phyloP scores from a whole-genome alignment of 2,888 invertebrate genomes.

The Drosophila affinis region DNA sequence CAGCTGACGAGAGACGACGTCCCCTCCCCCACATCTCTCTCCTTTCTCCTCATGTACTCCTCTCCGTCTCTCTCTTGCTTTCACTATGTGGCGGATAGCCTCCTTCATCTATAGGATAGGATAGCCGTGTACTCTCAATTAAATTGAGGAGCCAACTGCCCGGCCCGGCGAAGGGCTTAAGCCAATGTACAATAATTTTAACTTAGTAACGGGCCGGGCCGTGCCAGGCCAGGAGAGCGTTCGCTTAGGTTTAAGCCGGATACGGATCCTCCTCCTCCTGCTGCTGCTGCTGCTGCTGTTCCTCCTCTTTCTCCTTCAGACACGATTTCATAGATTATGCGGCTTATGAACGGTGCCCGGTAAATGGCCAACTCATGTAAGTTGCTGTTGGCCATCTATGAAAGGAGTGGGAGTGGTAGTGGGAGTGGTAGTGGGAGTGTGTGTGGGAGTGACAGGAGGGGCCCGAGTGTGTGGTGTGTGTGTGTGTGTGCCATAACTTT shows the following conservation, averaged over 20 bases:
- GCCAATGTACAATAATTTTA: constrained; percentile 54
- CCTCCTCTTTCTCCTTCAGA: constrained; percentile 4
- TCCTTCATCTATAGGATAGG: background rate
- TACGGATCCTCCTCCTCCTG: constrained; percentile 1
- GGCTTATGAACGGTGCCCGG: constrained; percentile 49
- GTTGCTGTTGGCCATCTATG: constrained; percentile 25
- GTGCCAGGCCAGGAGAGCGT: constrained; percentile 9
- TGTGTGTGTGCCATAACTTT: constrained; percentile 34
- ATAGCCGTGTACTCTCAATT: constrained; percentile 22
- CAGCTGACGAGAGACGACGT: constrained; percentile 6
- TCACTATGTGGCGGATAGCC: background rate
- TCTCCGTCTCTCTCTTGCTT: background rate
- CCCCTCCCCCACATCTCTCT: background rate
- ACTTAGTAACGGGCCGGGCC: constrained; percentile 38
- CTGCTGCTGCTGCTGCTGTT: background rate
- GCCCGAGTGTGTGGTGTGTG: background rate
- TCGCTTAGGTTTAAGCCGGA: constrained; percentile 34
- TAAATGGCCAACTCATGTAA: constrained; percentile 50
- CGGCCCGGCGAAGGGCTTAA: constrained; percentile 43
- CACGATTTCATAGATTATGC: constrained; percentile 55
- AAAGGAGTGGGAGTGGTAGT: constrained; percentile 1
- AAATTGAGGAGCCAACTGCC: constrained; percentile 27
- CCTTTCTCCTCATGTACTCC: constrained; percentile 9
- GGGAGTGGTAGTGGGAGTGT: constrained; percentile 3
- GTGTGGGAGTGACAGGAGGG: no score